Base-by-base conservation (phyloP, 2,888 invertebrate genomes). In the Anthrax anthrax region DNA sequence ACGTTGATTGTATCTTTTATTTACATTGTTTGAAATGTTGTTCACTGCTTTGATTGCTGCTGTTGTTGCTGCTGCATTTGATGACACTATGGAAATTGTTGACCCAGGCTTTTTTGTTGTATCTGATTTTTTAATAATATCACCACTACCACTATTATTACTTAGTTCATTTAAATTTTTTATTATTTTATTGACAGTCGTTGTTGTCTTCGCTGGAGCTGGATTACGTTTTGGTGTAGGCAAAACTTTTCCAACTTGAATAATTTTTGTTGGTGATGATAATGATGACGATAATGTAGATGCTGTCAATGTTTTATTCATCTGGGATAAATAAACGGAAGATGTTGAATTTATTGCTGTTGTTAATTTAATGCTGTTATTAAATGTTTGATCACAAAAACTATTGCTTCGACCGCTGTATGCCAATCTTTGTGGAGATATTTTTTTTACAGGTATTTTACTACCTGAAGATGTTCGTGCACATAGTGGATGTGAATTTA, bases 361-460 rank as follows among this genome's bases (percentile, higher is more conserved):
- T 8, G 23, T 23, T 8, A 23, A 23, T 23, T 8, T 23, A 8
- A 23, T 23, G 5, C 4, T 44, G 19, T 18, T 45, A 6, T 27
- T 18, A 13, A 40, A 27, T 34, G 42, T 23, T 19, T 39, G 42
- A 48, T 62, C 54, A 43, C 58, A 58, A 45, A 63, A 62, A 51
- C 61, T 63, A 42, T 61, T 61, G 44, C 63, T 63, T 27, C 63
- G 57, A 29, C 57, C 57, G 37, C 55, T 57, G 32, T 62, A 44
- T 23, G 60, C 47, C n/a, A 55, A 52, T 42, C 54, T 60, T 4
- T 60, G 56, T 14, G 42, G 37, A 13, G 32, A 34, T 6, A 57
- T 52, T 50, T 62, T 64, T 16, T 63, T 57, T 17, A 77, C 73
- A 60, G 77, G 77, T 64, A 77, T 77, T 69, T 76, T 76, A 60